Evolutionary conservation across 2,888 invertebrate species (phyloP).

Genomic region (Phaonia tiefii): DNA sequence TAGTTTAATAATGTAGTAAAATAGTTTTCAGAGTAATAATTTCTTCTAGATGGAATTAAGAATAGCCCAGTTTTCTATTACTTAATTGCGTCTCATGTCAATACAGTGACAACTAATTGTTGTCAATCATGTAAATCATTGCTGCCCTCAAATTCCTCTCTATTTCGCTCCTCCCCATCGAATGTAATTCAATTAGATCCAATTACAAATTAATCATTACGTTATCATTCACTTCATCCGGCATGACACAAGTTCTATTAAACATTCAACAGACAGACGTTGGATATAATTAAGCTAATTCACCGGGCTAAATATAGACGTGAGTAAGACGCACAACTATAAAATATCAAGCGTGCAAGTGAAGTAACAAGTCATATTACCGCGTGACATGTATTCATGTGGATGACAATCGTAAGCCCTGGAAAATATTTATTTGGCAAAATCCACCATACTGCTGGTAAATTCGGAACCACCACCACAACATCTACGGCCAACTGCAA

Average conservation of each 20-base stretch:
- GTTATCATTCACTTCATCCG: neutral
- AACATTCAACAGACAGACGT: slow-evolving; percentile 31
- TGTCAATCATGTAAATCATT: slow-evolving; percentile 13
- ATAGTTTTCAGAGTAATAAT: no score
- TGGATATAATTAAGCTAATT: slow-evolving; percentile 50
- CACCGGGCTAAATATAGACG: slow-evolving; percentile 11
- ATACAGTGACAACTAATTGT: neutral
- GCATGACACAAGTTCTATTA: slow-evolving; percentile 3
- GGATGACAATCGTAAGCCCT: neutral
- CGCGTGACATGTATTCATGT: slow-evolving; percentile 1
- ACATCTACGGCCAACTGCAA: neutral
- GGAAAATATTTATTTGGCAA: neutral
- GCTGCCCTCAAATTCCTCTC: neutral
- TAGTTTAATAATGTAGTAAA: no score
- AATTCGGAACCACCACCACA: slow-evolving; percentile 2
- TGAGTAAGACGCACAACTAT: neutral
- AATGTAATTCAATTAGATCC: slow-evolving; percentile 52
- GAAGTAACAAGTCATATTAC: slow-evolving; percentile 20
- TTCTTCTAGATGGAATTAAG: no score
- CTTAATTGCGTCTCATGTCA: no score
- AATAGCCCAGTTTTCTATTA: no score
- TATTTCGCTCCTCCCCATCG: neutral
- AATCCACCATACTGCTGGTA: neutral
- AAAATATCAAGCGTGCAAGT: no score
- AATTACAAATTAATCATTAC: slow-evolving; percentile 58